Base-by-base conservation (phyloP, 2,797 vertebrate genomes). In the Anableps anableps region DNA sequence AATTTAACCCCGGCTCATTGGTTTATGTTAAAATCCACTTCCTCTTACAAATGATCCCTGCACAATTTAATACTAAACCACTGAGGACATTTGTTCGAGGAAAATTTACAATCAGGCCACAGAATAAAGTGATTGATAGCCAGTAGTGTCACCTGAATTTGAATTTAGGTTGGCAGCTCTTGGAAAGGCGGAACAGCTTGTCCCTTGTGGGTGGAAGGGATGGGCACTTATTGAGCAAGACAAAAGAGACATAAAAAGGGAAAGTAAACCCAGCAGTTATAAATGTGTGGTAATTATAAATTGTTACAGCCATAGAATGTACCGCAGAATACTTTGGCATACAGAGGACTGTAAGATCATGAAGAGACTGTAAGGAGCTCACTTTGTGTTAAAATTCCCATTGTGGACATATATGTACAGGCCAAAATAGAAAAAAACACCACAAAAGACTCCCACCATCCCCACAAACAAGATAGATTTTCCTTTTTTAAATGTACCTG, bases 21-120 rank as follows among this genome's bases (percentile, higher is more conserved):
- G n/a, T 82, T 78, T 62, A 53, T 43, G 41, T 48, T 53, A 34
- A 74, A 38, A 6, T 45, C 43, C 55, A 83, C 72, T 0, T 84
- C 83, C 79, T 85, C 14, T 82, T 53, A 55, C 68, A 87, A 91
- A 87, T 60, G 16, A 74, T 81, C 23, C 17, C 29, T 70, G 60
- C 76, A 81, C 31, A 58, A 75, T 76, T 43, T 21, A 60, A 81
- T 72, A 58, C 23, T 13, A 2, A 41, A 60, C 83, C 80, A 81
- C 84, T 81, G 1, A 48, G 53, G 13, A 23, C 5, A 86, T 80
- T 64, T 75, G 81, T 83, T 76, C 53, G 8, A 68, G 26, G 47
- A 75, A 76, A 41, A 84, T 87, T 79, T 86, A 55, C 72, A 64
- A 36, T 68, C 34, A 23, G 41, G 53, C 26, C 47, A n/a, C 53